phyloP scores from a whole-genome alignment of 2,113 vertebrate genomes.

The Rhineura floridana region DNA sequence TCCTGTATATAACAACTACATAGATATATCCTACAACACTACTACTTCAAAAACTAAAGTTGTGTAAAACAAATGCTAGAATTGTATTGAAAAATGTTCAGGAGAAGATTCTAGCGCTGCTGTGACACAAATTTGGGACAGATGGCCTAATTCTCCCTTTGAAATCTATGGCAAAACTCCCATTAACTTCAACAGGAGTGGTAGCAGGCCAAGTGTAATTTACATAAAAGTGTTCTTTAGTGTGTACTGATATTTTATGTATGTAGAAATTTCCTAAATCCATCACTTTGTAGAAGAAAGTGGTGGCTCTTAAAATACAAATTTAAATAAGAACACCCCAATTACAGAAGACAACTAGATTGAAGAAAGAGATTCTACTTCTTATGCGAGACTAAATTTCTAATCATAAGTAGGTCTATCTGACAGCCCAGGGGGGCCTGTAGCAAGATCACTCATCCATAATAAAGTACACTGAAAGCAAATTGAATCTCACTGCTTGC shows the following conservation, averaged over 20 bases:
- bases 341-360: conserved; percentile 34
- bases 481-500: conserved; percentile 55
- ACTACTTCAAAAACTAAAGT: neutral
- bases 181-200: conserved; percentile 9
- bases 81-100: neutral
- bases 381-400: conserved; percentile 28
- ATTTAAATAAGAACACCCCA: conserved; percentile 28
- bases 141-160: conserved; percentile 12
- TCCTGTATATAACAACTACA: neutral
- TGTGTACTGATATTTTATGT: conserved; percentile 17
- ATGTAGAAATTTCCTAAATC: neutral
- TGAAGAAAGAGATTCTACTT: conserved; percentile 35
- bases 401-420: conserved; percentile 50
- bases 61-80: conserved; percentile 15
- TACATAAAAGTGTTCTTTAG: neutral
- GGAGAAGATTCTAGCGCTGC: conserved; percentile 6
- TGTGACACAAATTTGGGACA: neutral
- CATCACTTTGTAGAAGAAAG: neutral
- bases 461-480: conserved; percentile 60
- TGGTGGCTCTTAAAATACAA: neutral
- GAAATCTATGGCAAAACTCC: neutral
- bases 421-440: conserved; percentile 20
- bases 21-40: neutral
- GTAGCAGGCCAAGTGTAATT: neutral
- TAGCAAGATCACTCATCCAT: conserved; percentile 42